phyloP scores from a whole-genome alignment of 2,888 invertebrate genomes.

The Danaus chrysippus region DNA sequence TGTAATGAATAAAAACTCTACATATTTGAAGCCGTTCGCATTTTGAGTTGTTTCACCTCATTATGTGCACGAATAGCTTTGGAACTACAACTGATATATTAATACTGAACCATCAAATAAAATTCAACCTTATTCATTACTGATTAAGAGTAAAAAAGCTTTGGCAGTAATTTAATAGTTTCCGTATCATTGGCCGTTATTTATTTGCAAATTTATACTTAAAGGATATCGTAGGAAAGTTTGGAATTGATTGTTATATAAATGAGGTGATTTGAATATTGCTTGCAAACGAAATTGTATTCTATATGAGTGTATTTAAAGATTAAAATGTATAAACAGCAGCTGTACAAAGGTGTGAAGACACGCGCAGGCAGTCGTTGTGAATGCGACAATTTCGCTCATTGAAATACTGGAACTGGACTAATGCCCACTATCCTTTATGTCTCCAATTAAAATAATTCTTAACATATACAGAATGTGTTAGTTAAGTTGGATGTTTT shows the following conservation, averaged over 20 bases:
- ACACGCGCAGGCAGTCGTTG: constrained; percentile 49
- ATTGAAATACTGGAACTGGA: constrained; percentile 60
- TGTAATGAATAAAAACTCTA: constrained; percentile 43
- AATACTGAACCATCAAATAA: constrained; percentile 29
- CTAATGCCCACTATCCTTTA: constrained; percentile 63
- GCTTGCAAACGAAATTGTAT: constrained; percentile 31
- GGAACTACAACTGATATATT: constrained; percentile 35
- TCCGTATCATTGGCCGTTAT: constrained; percentile 42
- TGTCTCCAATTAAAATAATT: constrained; percentile 68
- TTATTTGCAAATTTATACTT: constrained; percentile 65
- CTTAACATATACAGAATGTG: constrained; percentile 38
- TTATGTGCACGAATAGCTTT: constrained; percentile 65
- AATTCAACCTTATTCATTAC: constrained; percentile 19
- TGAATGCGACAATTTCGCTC: constrained; percentile 69
- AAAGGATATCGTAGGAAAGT: constrained; percentile 60
- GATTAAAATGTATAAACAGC: constrained; percentile 29
- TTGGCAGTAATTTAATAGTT: constrained; percentile 28
- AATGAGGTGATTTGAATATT: constrained; percentile 35
- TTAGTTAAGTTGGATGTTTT: constrained; percentile 31
- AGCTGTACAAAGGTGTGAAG: constrained; percentile 57
- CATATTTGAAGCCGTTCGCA: constrained; percentile 52
- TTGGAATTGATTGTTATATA: constrained; percentile 60
- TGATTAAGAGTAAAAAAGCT: constrained; percentile 21
- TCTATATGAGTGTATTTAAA: constrained; percentile 31
- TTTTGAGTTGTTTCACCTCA: constrained; percentile 71